Base-by-base conservation (phyloP, 2,888 invertebrate species). In the Cacoxenus indagator region DNA sequence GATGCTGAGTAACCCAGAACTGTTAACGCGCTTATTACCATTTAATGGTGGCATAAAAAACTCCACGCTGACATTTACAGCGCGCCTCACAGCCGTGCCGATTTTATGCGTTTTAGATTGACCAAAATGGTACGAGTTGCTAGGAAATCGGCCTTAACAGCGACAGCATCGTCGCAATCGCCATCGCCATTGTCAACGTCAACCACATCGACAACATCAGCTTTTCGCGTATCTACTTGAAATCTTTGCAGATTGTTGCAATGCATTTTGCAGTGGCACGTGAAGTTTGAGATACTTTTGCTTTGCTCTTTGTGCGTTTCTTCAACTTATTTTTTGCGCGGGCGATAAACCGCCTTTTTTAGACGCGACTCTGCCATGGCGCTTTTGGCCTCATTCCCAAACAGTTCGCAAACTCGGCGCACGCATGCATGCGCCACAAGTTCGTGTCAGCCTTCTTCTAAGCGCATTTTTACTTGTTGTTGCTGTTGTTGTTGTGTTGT, bases 11-110 rank as follows among this genome's bases (percentile, higher is more conserved):
- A 22, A 3, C 17, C 8, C 51, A 22, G 51, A 5, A 4, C 51
- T 51, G 22, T 51, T 51, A 51, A 51, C 17, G 51, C 24, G 19
- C 51, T 11, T 51, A 51, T 51, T 51, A 59, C 27, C 31, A 22
- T 65, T 65, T 65, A 76, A 76, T 70, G 69, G 76, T 69, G 48
- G 45, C 76, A 76, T 76, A 76, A 78, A 78, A 67, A 71, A 73
- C n/a, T 62, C 69, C 68, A 57, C 62, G 67, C 69, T 74, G 78
- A 78, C 76, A 71, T 76, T 76, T 76, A 78, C 75, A 72, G 73
- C 24, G 26, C 57, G 70, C 61, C 11, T 37, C 61, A 45, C 22
- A 43, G 61, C 43, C 24, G 61, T 62, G 61, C 43, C 24, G 61
- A 22, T 45, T 62, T 62, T 62, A 62, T 62, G 45, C 17, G 14